phyloP scores from a whole-genome alignment of 2,888 invertebrate species.

The Diarsia dahlii region DNA sequence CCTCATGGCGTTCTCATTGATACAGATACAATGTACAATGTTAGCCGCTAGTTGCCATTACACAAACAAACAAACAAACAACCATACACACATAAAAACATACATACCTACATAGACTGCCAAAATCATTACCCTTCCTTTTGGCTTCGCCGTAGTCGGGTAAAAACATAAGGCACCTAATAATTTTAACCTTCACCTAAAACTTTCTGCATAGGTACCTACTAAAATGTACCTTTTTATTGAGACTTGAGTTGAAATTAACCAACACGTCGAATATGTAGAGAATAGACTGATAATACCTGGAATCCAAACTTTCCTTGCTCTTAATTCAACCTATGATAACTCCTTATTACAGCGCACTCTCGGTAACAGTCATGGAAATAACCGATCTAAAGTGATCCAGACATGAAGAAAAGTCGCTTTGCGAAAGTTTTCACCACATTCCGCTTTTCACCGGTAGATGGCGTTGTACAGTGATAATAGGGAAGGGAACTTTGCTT shows the following conservation, averaged over 20 bases:
- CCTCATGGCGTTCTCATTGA: no score
- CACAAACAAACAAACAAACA: no score
- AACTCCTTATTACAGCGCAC: slow-evolving; percentile 42
- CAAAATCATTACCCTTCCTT: no score
- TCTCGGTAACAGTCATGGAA: slow-evolving; percentile 24
- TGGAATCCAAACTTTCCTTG: neutral
- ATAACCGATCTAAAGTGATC: neutral
- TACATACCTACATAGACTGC: no score
- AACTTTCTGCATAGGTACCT: neutral
- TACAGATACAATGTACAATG: no score
- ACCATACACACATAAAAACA: no score
- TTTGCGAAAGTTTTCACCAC: slow-evolving; percentile 6
- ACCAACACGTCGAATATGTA: neutral
- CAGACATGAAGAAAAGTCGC: neutral
- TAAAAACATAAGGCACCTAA: neutral
- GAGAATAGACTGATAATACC: neutral
- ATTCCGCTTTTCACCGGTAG: slow-evolving; percentile 49
- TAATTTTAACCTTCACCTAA: no score
- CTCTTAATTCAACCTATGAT: neutral
- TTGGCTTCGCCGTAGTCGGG: no score
- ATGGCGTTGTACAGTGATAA: slow-evolving; percentile 42
- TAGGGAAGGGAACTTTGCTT: no score
- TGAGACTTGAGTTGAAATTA: no score
- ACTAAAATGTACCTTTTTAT: no score
- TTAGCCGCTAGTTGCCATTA: no score